Conservation (phyloP, 1,140 invertebrate genomes). For the Tetranychus urticae region DNA sequence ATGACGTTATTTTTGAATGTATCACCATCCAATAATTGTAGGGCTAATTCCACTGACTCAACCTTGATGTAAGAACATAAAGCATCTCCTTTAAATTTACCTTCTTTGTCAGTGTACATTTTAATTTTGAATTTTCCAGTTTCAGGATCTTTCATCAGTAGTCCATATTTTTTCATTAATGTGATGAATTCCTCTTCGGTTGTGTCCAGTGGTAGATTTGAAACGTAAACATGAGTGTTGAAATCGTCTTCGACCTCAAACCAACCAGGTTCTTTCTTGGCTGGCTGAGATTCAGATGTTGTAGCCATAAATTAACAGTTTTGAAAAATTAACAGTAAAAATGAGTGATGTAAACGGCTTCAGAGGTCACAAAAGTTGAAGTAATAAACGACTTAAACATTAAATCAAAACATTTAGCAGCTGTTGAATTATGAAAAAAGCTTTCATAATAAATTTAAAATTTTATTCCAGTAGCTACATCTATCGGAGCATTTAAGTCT, state of each 20-base stretch:
- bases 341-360: no score
- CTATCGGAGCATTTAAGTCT: no score
- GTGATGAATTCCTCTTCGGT: constrained; percentile 62
- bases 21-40: constrained; percentile 75
- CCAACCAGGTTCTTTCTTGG: constrained; percentile 34
- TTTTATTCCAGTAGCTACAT: no score
- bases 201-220: constrained; percentile 64
- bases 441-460: no score
- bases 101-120: constrained; percentile 60
- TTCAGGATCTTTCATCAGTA: constrained; percentile 63
- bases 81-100: constrained; percentile 78
- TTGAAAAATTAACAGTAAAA: no score
- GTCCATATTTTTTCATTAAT: constrained; percentile 86
- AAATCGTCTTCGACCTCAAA: constrained; percentile 76
- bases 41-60: constrained; percentile 78
- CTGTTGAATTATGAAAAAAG: no score
- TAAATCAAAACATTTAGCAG: no score
- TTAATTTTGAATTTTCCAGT: constrained; percentile 75
- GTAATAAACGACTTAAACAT: no score
- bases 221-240: constrained; percentile 92
- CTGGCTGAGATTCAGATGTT: no score
- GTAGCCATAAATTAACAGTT: no score
- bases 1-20: constrained; percentile 38
- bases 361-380: no score
- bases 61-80: constrained; percentile 90